A percentile compares a stretch with the other conserved stretches of the same genome.
Evolutionary conservation across 2,113 vertebrate genomes (phyloP).

Genomic region (Brachyhypopomus occidentalis): DNA sequence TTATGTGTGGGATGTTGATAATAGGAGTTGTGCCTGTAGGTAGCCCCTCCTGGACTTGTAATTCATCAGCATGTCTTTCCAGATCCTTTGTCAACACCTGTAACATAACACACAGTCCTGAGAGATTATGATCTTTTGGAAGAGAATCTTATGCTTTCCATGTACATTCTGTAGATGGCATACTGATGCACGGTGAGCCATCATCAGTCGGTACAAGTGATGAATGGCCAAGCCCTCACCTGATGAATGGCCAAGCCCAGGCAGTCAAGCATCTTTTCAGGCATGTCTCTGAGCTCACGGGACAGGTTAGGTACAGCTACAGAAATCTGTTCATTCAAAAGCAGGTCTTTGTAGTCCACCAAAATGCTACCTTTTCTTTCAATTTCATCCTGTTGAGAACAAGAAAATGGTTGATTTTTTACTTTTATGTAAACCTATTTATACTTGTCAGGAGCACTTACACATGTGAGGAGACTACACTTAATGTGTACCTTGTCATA

Average conservation of each 20-base stretch:
- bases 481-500: constrained; percentile 89
- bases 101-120: neutral
- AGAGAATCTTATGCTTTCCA: neutral
- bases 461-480: neutral
- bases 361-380: constrained; percentile 96
- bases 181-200: too few species aligned
- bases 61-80: constrained; percentile 86
- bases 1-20: constrained; percentile 89
- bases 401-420: constrained; percentile 19
- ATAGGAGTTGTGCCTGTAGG: constrained; percentile 77
- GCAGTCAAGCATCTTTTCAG: constrained; percentile 87
- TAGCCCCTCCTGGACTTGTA: constrained; percentile 86
- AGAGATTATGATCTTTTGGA: neutral
- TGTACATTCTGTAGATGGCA: neutral
- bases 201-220: neutral
- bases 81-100: constrained; percentile 93
- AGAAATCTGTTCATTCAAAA: constrained; percentile 70
- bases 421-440: neutral
- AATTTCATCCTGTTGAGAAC: constrained; percentile 88
- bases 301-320: constrained; percentile 74
- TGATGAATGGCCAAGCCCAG: constrained; percentile 94
- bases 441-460: neutral
- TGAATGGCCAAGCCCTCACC: constrained; percentile 66
- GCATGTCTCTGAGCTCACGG: constrained; percentile 84
- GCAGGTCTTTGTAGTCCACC: constrained; percentile 90